These are phyloP conservation scores for Mirza zaza DNA, from an alignment of 2,113 vertebrate genomes.

Conservation along the genomic window DNA sequence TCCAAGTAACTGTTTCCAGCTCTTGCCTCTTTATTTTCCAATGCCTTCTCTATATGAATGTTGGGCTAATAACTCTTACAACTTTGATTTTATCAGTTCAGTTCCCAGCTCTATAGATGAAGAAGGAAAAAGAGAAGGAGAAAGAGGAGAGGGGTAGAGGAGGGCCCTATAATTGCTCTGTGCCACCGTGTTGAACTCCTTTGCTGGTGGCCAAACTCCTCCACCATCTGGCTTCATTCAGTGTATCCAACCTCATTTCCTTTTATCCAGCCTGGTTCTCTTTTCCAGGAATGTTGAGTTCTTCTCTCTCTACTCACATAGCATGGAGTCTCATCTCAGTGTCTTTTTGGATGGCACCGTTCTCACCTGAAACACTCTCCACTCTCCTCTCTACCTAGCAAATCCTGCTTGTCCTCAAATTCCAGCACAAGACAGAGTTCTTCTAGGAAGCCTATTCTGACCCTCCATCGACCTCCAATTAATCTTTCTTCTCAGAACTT, in stretches of 20 bases:
- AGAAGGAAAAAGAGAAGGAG: too few relatives aligned
- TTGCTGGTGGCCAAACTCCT: neutral
- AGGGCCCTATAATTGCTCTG: neutral
- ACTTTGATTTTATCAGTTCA: neutral
- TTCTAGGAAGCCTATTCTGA: neutral
- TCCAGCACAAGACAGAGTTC: neutral
- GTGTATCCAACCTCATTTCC: neutral
- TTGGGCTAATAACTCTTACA: neutral
- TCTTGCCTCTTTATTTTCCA: neutral
- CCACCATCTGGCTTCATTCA: neutral
- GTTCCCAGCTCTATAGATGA: neutral
- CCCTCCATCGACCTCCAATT: neutral
- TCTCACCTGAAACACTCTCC: neutral
- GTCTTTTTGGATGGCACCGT: neutral
- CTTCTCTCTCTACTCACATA: neutral
- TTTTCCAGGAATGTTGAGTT: neutral
- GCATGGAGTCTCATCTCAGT: neutral
- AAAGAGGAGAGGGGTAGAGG: neutral
- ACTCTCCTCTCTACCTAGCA: neutral
- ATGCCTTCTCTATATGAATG: neutral
- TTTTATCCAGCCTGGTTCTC: neutral
- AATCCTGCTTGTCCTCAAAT: slow-evolving; percentile 10
- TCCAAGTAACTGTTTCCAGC: neutral
- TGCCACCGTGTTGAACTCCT: neutral
- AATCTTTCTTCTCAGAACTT: neutral